These are phyloP conservation scores for Drosophila fuyamai DNA, from an alignment of 1,140 invertebrate species.

Conservation along the genomic window DNA sequence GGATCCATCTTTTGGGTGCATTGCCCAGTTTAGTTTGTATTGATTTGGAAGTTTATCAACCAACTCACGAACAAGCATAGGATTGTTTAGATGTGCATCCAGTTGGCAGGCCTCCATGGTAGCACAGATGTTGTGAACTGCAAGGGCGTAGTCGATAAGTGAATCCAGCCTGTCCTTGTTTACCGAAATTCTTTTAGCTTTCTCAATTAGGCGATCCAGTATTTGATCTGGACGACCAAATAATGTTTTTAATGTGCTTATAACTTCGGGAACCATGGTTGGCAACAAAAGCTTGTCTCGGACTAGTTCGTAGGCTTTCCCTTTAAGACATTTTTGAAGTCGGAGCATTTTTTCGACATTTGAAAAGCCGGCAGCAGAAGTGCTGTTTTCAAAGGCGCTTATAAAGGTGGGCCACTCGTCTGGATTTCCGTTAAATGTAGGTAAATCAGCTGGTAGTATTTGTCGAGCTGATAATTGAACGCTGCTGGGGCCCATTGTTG, in stretches of 20 bases:
- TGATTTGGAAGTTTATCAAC: too few species aligned
- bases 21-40: too few species aligned
- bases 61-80: neutral
- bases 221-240: neutral
- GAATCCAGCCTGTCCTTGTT: neutral
- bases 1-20: too few species aligned
- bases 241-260: neutral
- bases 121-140: neutral
- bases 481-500: neutral
- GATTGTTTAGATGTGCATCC: too few species aligned
- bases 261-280: neutral
- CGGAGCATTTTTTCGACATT: neutral
- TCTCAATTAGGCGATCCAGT: neutral
- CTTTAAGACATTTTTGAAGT: slow-evolving; percentile 13
- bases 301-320: neutral
- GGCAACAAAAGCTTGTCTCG: neutral
- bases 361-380: neutral
- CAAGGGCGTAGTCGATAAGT: neutral
- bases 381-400: neutral
- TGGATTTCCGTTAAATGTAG: too few species aligned
- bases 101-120: neutral
- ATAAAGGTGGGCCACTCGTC: too few species aligned
- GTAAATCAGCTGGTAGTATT: too few species aligned
- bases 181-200: neutral
- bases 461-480: too few species aligned